Percentiles rank a stretch among this genome's conserved stretches.
Evolutionary conservation across 2,113 vertebrate genomes (phyloP).

Genomic region (Sphaerodactylus townsendi): DNA sequence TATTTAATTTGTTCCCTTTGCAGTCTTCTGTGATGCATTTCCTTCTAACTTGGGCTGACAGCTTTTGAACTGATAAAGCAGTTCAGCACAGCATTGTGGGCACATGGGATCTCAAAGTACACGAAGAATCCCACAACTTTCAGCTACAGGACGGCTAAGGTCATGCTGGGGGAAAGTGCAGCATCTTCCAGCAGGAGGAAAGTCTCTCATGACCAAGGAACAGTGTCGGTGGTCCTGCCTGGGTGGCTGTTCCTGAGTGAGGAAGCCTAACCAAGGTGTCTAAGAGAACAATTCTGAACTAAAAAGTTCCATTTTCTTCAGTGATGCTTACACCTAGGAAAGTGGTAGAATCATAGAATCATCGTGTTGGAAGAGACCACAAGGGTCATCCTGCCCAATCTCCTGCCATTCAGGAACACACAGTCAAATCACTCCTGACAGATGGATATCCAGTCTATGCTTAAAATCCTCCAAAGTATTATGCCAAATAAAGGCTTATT

Average conservation of each 20-base stretch:
- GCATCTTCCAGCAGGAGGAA: neutral
- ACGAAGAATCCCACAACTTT: neutral
- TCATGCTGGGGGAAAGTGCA: neutral
- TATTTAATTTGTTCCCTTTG: neutral
- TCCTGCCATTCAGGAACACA: no score
- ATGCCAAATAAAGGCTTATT: no score
- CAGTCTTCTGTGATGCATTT: neutral
- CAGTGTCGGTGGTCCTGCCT: neutral
- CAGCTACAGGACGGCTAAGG: neutral
- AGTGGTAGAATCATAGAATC: no score
- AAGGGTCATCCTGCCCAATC: no score
- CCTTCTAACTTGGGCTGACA: neutral
- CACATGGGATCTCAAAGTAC: neutral
- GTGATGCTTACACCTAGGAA: no score
- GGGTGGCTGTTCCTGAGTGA: neutral
- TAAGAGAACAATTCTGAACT: no score
- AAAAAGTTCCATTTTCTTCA: no score
- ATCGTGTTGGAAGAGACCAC: no score
- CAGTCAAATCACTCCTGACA: no score
- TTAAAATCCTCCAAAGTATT: no score
- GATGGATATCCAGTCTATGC: no score
- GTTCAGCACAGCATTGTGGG: neutral
- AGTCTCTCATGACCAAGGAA: neutral
- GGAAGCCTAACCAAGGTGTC: neutral
- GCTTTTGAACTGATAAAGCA: neutral